Base-by-base conservation (phyloP, 2,797 vertebrate genomes). In the Orestias chungarensis region DNA sequence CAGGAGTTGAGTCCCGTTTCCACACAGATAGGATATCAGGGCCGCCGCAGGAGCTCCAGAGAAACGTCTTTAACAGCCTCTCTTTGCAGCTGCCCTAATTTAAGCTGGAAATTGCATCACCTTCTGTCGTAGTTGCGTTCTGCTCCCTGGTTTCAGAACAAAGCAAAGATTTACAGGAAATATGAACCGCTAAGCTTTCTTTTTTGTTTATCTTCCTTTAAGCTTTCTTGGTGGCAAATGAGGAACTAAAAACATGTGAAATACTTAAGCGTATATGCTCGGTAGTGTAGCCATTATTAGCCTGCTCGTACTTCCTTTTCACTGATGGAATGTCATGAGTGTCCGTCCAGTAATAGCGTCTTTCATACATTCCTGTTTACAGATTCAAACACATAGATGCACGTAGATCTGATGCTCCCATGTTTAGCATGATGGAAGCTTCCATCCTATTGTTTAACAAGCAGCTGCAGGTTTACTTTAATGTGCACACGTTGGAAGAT, bases 1-100 rank as follows among this genome's bases (percentile, higher is more conserved):
- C 35, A 6, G 8, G 46, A 40, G 52, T 50, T 1, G 3, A 17
- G 40, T 23, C 25, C 68, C 89, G 86, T 74, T 78, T 44, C 20
- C 4, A 10, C 31, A 70, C 62, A 85, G 92, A 93, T 93, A 92
- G n/a, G 75, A 18, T 92, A 93, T 93, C 92, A 0, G n/a, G n/a
- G n/a, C n/a, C n/a, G n/a, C n/a, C n/a, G n/a, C n/a, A n/a, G n/a
- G n/a, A n/a, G n/a, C n/a, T n/a, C n/a, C n/a, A n/a, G n/a, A n/a
- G n/a, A n/a, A n/a, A n/a, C n/a, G n/a, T n/a, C n/a, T n/a, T n/a
- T n/a, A 2, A 17, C n/a, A 8, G 1, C 29, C 3, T 17, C 27
- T 18, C 25, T 23, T 9, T 12, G 14, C 29, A 9, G 42, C 71
- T 85, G 75, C 47, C 55, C 71, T 82, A 71, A 83, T 61, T 66